phyloP scores from a whole-genome alignment of 2,797 vertebrate genomes.

The Cynodonichthys magdalenae region DNA sequence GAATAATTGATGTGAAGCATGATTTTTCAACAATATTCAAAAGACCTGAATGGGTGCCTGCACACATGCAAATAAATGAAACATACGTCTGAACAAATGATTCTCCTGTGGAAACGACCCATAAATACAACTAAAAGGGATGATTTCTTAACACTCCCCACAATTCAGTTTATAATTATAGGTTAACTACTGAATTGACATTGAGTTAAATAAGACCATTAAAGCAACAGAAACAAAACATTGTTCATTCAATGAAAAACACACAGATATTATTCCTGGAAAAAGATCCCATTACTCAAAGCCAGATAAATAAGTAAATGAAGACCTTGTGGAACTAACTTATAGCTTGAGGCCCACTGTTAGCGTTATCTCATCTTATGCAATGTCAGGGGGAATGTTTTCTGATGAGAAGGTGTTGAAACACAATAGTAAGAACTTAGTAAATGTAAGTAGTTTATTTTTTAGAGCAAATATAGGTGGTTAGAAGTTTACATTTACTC shows the following conservation, averaged over 20 bases:
- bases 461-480: too few relatives aligned
- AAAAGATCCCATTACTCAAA: neutral
- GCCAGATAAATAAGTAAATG: neutral
- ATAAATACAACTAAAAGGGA: neutral
- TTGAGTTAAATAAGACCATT: neutral
- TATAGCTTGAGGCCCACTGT: constrained; percentile 1
- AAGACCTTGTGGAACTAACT: constrained; percentile 15
- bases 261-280: neutral
- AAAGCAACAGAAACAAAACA: neutral
- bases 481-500: too few relatives aligned
- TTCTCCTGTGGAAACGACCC: constrained; percentile 27
- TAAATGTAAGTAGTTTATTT: too few relatives aligned
- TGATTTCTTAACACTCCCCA: constrained; percentile 11
- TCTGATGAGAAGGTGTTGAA: neutral
- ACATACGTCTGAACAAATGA: neutral
- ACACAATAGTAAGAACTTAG: neutral
- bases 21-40: neutral
- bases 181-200: neutral
- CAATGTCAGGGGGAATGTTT: too few relatives aligned
- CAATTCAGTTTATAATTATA: neutral
- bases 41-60: neutral
- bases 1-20: constrained; percentile 10
- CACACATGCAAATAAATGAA: constrained; percentile 4
- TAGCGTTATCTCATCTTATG: neutral
- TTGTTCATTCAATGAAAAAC: neutral